Evolutionary conservation across 2,888 invertebrate genomes (phyloP), one percentile per base, ranked within the genome.

Genomic region (Eupithecia abbreviata): DNA sequence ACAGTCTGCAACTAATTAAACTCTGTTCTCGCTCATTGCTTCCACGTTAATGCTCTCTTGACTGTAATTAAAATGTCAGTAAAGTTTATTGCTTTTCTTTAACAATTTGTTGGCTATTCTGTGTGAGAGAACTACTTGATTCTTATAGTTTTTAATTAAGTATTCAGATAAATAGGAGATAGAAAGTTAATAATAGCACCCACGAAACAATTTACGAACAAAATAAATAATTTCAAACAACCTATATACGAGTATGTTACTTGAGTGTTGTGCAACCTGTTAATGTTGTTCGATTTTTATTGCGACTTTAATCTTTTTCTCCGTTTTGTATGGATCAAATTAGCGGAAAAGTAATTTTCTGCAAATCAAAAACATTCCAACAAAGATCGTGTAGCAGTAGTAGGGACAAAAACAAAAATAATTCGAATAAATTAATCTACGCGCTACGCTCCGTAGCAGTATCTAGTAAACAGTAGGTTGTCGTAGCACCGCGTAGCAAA

Each of bases 1-100:
- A 78, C 69, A 67, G 45, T 13, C 65, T 58, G 65, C 68, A 72
- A 76, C 72, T 78, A 78, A 78, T 78, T 74, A 67, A 72, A 76
- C 71, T 73, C 67, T 45, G 47, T 71, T 67, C 67, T n/a, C 7
- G 65, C 51, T 67, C 69, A 71, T 67, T 74, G 69, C 55, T 69
- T 42, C 49, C 73, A 66, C n/a, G 69, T 47, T 69, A 69, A 71
- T 47, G 51, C 51, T 74, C 58, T 71, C 71, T 45, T 15, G 41
- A 30, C 74, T 77, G 41, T 74, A 77, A 74, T 72, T 75, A 75
- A 75, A 77, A 75, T 77, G 67, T 9, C 30, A 51, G 58, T 73
- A 62, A 71, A 66, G 58, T 67, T 72, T 73, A 78, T 73, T 75
- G 71, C 75, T 73, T 72, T 73, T 67, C 73, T 73, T 18, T 66